Conservation (phyloP, 2,797 vertebrate species). For the Eremophila alpestris region DNA sequence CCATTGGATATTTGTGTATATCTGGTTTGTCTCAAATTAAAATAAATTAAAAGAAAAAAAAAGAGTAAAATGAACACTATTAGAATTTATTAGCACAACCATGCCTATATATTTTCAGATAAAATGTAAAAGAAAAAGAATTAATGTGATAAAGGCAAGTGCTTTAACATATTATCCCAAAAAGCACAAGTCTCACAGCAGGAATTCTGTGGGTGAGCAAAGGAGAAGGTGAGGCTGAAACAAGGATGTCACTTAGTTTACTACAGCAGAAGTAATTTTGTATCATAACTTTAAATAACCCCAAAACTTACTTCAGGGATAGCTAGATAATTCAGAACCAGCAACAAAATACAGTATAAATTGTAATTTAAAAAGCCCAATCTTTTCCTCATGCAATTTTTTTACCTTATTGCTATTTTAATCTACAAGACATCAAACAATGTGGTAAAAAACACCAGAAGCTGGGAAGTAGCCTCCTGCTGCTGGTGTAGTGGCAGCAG, state of each 20-base stretch:
- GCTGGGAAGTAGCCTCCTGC: background rate
- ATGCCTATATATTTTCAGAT: background rate
- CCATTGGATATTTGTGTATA: background rate
- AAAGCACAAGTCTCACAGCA: background rate
- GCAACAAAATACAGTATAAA: background rate
- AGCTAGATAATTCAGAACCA: background rate
- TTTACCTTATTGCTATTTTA: background rate
- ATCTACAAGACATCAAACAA: background rate
- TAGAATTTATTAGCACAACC: background rate
- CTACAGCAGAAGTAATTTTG: background rate
- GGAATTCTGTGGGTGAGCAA: background rate
- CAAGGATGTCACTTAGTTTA: background rate
- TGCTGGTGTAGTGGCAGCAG: background rate
- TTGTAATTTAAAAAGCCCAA: accelerated
- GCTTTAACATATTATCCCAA: background rate
- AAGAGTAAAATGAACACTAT: background rate
- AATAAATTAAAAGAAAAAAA: background rate
- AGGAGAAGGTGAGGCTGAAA: background rate
- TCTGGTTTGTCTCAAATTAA: background rate
- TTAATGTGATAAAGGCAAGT: background rate
- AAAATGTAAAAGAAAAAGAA: background rate
- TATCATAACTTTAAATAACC: background rate
- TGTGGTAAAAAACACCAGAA: background rate
- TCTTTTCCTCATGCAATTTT: background rate
- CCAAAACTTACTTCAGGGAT: background rate